phyloP scores from a whole-genome alignment of 2,888 invertebrate species.

The Leptogaster cylindrica region DNA sequence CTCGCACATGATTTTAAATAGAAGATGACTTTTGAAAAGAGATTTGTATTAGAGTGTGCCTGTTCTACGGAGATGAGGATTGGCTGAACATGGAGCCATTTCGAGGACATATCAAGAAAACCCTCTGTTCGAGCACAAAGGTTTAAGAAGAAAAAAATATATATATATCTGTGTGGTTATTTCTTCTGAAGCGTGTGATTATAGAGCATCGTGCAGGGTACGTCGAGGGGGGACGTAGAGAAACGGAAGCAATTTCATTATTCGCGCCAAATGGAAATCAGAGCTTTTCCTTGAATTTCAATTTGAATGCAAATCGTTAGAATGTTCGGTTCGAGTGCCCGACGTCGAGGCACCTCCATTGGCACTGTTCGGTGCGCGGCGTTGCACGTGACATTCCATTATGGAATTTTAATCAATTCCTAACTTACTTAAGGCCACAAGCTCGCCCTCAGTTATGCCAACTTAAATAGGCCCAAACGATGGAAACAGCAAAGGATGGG shows the following conservation, averaged over 20 bases:
- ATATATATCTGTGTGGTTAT: background rate
- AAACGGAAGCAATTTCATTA: constrained; percentile 37
- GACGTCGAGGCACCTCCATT: constrained; percentile 1
- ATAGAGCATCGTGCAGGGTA: background rate
- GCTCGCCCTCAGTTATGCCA: constrained; percentile 14
- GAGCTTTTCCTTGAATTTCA: constrained; percentile 39
- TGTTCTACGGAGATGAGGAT: too few relatives aligned
- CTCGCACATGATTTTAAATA: too few relatives aligned
- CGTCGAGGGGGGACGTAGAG: background rate
- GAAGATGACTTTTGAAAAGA: too few relatives aligned
- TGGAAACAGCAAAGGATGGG: constrained; percentile 3
- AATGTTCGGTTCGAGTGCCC: background rate
- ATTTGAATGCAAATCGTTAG: constrained; percentile 39
- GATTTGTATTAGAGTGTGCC: too few relatives aligned
- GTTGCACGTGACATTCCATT: constrained; percentile 38
- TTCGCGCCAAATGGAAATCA: constrained; percentile 34
- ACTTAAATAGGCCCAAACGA: background rate
- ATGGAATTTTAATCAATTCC: constrained; percentile 38
- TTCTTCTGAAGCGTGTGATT: constrained; percentile 33
- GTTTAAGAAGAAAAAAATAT: background rate
- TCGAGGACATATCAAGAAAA: too few relatives aligned
- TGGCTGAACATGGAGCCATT: too few relatives aligned
- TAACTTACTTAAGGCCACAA: constrained; percentile 29
- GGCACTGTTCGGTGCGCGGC: constrained; percentile 4
- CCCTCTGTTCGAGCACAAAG: too few relatives aligned